These are phyloP conservation scores for Heliconius congener DNA, from an alignment of 1,140 invertebrate species.

Conservation along the genomic window DNA sequence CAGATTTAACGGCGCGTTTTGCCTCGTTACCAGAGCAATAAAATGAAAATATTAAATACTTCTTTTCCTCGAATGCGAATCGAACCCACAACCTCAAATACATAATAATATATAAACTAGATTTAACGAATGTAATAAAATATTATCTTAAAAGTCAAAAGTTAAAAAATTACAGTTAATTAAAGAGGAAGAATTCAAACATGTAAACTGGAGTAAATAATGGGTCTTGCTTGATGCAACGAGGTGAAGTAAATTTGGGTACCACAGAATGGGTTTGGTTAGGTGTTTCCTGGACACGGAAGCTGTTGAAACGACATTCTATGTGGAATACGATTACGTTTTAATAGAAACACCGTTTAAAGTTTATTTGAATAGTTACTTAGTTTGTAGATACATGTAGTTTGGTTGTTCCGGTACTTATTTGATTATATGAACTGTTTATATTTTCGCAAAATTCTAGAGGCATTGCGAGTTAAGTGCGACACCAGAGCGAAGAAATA, in stretches of 20 bases:
- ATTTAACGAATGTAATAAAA: neutral
- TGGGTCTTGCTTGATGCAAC: conserved; percentile 29
- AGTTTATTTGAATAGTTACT: neutral
- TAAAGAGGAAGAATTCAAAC: conserved; percentile 20
- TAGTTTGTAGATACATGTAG: neutral
- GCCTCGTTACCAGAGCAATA: too few relatives aligned
- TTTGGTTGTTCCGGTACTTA: neutral
- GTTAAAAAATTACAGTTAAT: conserved; percentile 18
- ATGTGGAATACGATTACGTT: neutral
- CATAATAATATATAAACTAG: neutral
- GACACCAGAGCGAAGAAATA: too few relatives aligned
- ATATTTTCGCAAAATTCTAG: too few relatives aligned
- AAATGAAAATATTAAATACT: too few relatives aligned
- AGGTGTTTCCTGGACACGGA: conserved; percentile 22
- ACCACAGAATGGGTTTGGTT: conserved; percentile 43
- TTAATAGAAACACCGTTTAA: neutral
- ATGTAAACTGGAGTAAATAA: conserved; percentile 34
- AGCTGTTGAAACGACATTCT: neutral
- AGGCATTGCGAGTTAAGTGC: too few relatives aligned
- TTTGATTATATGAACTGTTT: neutral
- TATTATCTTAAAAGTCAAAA: neutral
- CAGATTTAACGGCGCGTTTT: too few relatives aligned
- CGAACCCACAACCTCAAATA: too few relatives aligned
- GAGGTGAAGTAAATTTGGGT: conserved; percentile 36
- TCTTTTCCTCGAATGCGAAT: too few relatives aligned